Evolutionary conservation across 2,113 vertebrate species (phyloP).

Genomic region (Platysteira castanea): DNA sequence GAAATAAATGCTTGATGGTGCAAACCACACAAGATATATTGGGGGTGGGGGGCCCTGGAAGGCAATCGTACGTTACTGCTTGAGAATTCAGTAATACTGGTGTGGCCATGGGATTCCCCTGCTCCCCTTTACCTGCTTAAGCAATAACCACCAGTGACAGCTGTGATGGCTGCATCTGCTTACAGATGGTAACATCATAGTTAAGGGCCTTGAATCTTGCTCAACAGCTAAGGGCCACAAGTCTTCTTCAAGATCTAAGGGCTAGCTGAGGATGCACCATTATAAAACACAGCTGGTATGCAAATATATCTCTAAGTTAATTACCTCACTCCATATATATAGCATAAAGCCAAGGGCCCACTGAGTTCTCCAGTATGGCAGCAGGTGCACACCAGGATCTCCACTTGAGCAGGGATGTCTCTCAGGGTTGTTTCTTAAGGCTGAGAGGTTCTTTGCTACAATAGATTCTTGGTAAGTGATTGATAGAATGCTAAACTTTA

Average conservation of each 20-base stretch:
- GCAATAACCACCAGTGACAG: neutral
- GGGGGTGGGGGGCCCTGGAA: rapidly evolving
- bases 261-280: neutral
- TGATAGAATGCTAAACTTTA: neutral
- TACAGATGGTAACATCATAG: too few relatives aligned
- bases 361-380: neutral
- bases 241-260: neutral
- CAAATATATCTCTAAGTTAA: neutral
- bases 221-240: neutral
- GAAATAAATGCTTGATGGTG: neutral
- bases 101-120: neutral
- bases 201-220: neutral
- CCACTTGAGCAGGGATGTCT: neutral
- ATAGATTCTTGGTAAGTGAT: neutral
- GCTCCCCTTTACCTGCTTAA: neutral
- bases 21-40: neutral
- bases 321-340: neutral
- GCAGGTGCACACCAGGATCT: neutral
- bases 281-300: neutral
- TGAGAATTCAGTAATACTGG: neutral
- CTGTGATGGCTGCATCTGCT: neutral
- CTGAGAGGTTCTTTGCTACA: neutral
- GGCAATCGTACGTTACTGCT: neutral
- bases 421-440: neutral
- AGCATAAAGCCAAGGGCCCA: neutral